Percentiles rank a stretch among this genome's conserved stretches.
These are phyloP conservation scores for Morinoia aosen DNA, from an alignment of 2,888 invertebrate species.

Conservation along the genomic window DNA sequence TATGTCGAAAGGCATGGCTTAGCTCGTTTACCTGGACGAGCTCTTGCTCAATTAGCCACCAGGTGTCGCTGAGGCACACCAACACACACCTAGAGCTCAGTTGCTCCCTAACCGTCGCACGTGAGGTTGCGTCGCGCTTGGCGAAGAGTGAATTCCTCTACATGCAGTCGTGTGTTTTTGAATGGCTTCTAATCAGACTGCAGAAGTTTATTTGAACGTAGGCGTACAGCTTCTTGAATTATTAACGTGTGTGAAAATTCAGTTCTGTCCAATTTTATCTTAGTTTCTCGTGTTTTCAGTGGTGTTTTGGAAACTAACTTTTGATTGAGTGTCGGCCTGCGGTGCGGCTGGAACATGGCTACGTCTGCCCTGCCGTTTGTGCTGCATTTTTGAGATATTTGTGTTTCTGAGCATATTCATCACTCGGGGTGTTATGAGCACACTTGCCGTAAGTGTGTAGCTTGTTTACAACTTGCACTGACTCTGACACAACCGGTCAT, in stretches of 20 bases:
- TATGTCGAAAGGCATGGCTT: neutral
- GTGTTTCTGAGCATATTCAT: neutral
- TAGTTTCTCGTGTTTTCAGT: neutral
- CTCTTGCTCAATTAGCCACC: neutral
- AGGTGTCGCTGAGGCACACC: neutral
- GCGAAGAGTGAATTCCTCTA: neutral
- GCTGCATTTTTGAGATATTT: neutral
- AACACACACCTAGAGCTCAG: neutral
- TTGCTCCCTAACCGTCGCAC: neutral
- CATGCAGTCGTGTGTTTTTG: neutral
- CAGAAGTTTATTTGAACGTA: neutral
- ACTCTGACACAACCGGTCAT: neutral
- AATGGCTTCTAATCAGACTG: neutral
- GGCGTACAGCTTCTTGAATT: neutral
- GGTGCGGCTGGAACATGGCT: neutral
- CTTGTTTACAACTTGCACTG: neutral
- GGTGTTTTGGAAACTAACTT: slow-evolving; percentile 6
- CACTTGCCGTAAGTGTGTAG: neutral
- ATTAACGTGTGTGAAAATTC: neutral
- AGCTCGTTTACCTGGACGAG: slow-evolving; percentile 9
- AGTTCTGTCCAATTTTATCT: neutral
- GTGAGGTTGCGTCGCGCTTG: neutral
- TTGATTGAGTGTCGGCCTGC: neutral
- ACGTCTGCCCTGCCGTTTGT: neutral
- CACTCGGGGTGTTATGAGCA: neutral